Evolutionary conservation across 2,797 vertebrate genomes (phyloP), one percentile per base, ranked within the genome.

Genomic region (Chelmon rostratus): DNA sequence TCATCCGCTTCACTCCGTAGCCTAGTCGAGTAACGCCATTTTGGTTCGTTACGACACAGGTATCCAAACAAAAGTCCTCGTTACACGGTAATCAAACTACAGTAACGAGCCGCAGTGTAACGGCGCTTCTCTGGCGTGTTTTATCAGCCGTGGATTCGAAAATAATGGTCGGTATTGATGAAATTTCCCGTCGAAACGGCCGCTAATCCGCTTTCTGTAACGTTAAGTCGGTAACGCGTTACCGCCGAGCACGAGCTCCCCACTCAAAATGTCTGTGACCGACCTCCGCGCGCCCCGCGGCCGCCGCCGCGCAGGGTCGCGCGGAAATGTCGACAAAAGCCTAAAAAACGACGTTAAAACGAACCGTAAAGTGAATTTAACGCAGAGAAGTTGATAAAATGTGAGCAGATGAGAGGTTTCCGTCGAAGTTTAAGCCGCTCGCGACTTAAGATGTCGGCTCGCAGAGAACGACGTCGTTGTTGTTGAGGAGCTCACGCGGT

Each of bases 381-480:
- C 40, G 31, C 0, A 8, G 33, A 2, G 12, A 0, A 3, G 6
- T 8, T 12, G 0, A 9, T 1, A 3, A 21, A 47, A 46, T 1
- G 28, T 1, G 40, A 0, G 11, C 0, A 6, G 8, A 2, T 0
- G 0, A 2, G 47, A 3, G 47, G 23, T 50, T 81, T 46, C 74
- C 80, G 88, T 89, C 77, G 72, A 88, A 90, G 85, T 84, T 87
- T 75, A 44, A 82, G 56, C 76, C 56, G 76, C 0, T 10, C 28
- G 70, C 4, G 85, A 88, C 46, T 89, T 89, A 90, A 90, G 80
- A 95, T 93, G 93, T 94, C 93, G 83, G 93, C 92, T 88, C 76
- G 21, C n/a, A 16, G 35, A 58, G 38, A 62, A 12, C 50, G 79
- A 15, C 54, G 78, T 31, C 11, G 77, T 61, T 46, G 87, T 78